Evolutionary conservation across 2,888 invertebrate species (phyloP).

Genomic region (Agrilus biguttatus): DNA sequence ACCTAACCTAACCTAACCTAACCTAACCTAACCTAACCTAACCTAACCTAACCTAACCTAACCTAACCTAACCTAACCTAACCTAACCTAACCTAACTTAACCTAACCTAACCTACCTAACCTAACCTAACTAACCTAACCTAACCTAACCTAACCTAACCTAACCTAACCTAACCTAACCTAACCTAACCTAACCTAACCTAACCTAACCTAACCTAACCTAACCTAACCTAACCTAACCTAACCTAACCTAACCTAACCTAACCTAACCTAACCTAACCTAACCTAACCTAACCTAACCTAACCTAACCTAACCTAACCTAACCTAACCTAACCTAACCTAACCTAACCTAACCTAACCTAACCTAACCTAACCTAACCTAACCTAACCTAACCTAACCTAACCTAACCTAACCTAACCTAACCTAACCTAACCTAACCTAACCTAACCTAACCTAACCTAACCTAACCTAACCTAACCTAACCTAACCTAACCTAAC

Average conservation of each 20-base stretch:
- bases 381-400: slow-evolving; percentile 7
- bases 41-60: slow-evolving; percentile 10
- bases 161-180: slow-evolving; percentile 10
- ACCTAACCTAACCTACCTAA: too few relatives aligned
- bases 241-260: slow-evolving; percentile 9
- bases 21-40: slow-evolving; percentile 7
- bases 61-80: slow-evolving; percentile 10
- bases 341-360: slow-evolving; percentile 8
- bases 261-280: slow-evolving; percentile 9
- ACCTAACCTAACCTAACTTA: slow-evolving; percentile 7
- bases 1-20: slow-evolving; percentile 4
- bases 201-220: slow-evolving; percentile 7
- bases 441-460: slow-evolving; percentile 6
- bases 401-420: slow-evolving; percentile 7
- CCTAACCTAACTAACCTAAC: slow-evolving; percentile 8
- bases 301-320: slow-evolving; percentile 8
- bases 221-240: slow-evolving; percentile 8
- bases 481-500: slow-evolving; percentile 7
- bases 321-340: slow-evolving; percentile 6
- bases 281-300: slow-evolving; percentile 9
- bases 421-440: slow-evolving; percentile 6
- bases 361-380: slow-evolving; percentile 7
- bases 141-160: slow-evolving; percentile 10
- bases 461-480: slow-evolving; percentile 6
- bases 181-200: slow-evolving; percentile 6